Conservation (phyloP, 2,113 vertebrate genomes). For the Dipodomys merriami region DNA sequence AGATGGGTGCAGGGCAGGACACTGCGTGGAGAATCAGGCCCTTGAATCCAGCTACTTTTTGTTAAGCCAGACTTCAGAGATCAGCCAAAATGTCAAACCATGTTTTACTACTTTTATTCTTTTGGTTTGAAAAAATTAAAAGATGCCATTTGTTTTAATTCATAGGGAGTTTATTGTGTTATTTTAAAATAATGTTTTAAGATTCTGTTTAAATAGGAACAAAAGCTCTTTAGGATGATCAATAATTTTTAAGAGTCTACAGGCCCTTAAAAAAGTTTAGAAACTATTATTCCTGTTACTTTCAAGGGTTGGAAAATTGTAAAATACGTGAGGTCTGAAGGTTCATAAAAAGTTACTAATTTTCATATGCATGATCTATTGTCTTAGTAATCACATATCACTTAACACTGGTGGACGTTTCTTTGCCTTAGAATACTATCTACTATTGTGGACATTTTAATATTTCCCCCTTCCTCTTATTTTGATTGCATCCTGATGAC, state of each 20-base stretch:
- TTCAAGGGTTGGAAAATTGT: neutral
- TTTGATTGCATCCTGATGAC: neutral
- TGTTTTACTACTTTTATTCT: neutral
- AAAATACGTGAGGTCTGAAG: neutral
- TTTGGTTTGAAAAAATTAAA: neutral
- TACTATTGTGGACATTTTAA: neutral
- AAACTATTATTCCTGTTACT: neutral
- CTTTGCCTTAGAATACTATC: neutral
- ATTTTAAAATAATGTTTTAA: neutral
- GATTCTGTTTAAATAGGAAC: neutral
- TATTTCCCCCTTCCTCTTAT: neutral
- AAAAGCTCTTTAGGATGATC: neutral
- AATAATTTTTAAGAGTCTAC: neutral
- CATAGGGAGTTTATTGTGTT: neutral
- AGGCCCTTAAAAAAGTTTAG: neutral
- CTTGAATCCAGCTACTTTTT: neutral
- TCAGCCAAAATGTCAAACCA: neutral
- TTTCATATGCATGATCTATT: neutral
- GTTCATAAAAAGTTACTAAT: neutral
- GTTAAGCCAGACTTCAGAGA: neutral
- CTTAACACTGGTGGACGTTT: neutral
- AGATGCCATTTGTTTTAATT: neutral
- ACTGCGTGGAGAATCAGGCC: neutral
- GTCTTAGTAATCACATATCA: neutral
- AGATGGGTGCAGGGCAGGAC: neutral